Base-by-base conservation (phyloP, 2,888 invertebrate species). In the Lysandra bellargus region DNA sequence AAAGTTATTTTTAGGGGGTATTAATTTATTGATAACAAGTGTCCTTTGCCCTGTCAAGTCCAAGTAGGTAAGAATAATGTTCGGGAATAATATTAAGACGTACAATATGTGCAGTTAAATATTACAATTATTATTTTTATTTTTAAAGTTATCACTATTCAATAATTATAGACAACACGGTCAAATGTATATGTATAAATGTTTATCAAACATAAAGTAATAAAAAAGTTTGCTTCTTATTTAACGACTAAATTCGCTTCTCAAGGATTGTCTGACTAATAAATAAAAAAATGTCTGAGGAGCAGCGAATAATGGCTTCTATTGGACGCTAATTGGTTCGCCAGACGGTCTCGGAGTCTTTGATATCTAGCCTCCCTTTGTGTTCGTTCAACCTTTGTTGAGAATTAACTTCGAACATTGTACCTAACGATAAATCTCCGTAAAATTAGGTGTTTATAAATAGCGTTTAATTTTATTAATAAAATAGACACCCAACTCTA, bases 311-410 rank as follows among this genome's bases (percentile, higher is more conserved):
- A 89, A 89, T 85, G 87, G 88, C 87, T 88, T 89, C 86, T 87
- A 90, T 91, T 90, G 89, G 84, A 89, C 86, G 86, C 85, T 92
- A 92, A 93, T 92, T 92, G 91, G 87, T 85, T 83, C 80, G 87
- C 89, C 92, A 93, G 93, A 92, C 93, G 84, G 84, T 86, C 84
- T 84, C 84, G 83, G 57, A 85, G 84, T 85, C 85, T 83, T 84
- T 82, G 79, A 85, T 86, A 86, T 87, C 85, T 85, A 84, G 83
- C 80, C 81, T 85, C 79, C 73, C 81, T 82, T 81, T 79, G 78
- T 81, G 78, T 82, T 77, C 72, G 79, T 80, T 81, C 78, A 78
- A 72, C 76, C 30, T 80, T 78, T 72, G 69, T 23, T 53, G 61
- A 57, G 61, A 60, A 44, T 44, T 61, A 74, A 75, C 78, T 69